Percentiles rank a stretch among this genome's conserved stretches.
These are phyloP conservation scores for Tympanuchus pallidicinctus DNA, from an alignment of 2,113 vertebrate species.

Conservation along the genomic window DNA sequence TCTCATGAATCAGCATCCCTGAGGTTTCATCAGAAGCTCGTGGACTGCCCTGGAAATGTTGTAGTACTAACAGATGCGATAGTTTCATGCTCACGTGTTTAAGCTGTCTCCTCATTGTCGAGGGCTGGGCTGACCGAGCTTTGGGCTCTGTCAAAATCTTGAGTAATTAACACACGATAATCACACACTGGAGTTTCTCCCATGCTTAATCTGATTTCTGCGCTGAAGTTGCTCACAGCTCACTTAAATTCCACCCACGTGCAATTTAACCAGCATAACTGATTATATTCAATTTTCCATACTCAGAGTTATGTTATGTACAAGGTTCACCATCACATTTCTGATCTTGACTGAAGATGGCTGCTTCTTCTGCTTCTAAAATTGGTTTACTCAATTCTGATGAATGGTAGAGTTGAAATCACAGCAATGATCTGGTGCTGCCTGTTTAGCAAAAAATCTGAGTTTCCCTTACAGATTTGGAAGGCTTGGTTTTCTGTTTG, in stretches of 20 bases:
- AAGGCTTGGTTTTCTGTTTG: neutral
- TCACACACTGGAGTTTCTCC: slow-evolving; percentile 40
- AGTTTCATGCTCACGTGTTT: slow-evolving; percentile 9
- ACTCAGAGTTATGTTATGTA: neutral
- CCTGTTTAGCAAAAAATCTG: neutral
- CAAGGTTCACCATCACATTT: neutral
- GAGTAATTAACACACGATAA: slow-evolving; percentile 63
- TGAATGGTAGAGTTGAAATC: neutral
- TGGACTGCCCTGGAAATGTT: neutral
- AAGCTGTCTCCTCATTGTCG: slow-evolving; percentile 11
- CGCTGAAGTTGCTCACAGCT: neutral
- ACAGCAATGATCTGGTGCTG: neutral
- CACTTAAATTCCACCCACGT: slow-evolving; percentile 44
- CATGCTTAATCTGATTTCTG: slow-evolving; percentile 64
- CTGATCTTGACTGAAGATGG: neutral
- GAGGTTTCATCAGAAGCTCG: neutral
- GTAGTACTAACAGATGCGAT: neutral
- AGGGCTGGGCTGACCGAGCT: slow-evolving; percentile 56
- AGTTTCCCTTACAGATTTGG: neutral
- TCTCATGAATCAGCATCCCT: neutral
- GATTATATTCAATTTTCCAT: slow-evolving; percentile 30
- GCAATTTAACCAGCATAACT: slow-evolving; percentile 12
- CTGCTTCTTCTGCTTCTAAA: neutral
- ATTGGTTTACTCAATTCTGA: neutral
- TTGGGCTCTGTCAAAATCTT: slow-evolving; percentile 57